Conservation (phyloP, 1,140 invertebrate species). For the Stegodyphus dumicola region DNA sequence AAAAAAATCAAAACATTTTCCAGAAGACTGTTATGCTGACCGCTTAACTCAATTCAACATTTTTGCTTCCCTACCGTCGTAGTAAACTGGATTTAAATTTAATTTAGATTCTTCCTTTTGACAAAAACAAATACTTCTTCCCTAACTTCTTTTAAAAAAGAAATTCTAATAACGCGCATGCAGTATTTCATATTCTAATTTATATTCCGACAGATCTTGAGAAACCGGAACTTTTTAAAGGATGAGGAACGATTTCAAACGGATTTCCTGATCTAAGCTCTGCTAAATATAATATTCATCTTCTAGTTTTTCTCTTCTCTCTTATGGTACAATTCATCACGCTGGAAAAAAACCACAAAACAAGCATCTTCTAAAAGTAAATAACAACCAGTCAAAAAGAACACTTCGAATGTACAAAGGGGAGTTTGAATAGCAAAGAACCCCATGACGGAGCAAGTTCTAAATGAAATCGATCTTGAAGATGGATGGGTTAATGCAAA, state of each 20-base stretch:
- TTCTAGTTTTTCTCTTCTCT: constrained; percentile 22
- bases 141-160: neutral
- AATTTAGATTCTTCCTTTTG: too few relatives aligned
- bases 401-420: neutral
- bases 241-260: constrained; percentile 32
- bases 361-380: constrained; percentile 24
- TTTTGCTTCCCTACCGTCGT: too few relatives aligned
- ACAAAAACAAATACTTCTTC: neutral
- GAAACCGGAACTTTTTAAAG: constrained; percentile 20
- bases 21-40: too few relatives aligned
- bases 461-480: constrained; percentile 40
- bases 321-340: constrained; percentile 28
- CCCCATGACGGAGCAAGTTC: constrained; percentile 3
- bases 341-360: constrained; percentile 1
- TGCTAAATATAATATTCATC: constrained; percentile 47
- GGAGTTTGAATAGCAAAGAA: constrained; percentile 34
- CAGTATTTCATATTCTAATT: neutral
- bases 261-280: constrained; percentile 19
- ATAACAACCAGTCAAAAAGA: constrained; percentile 26
- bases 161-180: too few relatives aligned
- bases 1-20: too few relatives aligned
- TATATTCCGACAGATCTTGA: neutral
- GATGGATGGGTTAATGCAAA: constrained; percentile 43
- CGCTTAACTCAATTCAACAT: too few relatives aligned
- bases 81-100: too few relatives aligned